Evolutionary conservation across 2,888 invertebrate genomes (phyloP), one percentile per base, ranked within the genome.

Genomic region (Campaea margaritaria): DNA sequence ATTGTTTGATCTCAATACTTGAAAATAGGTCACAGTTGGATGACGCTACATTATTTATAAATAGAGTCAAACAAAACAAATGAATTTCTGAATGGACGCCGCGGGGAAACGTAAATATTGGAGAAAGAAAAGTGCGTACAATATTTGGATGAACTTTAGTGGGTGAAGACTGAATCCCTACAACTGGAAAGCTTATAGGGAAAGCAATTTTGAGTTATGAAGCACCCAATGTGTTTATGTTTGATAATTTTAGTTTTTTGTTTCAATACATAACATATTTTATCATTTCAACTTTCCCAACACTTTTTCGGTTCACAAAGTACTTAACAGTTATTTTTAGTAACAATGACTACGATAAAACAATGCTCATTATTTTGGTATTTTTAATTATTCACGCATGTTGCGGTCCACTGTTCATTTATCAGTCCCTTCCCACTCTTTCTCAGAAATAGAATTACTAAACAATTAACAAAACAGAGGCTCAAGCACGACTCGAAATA

Each of bases 1-100:
- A 68, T 60, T 68, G 58, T 68, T 58, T 60, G 60, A 62, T 58
- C 64, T 53, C 53, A 50, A 62, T 64, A 58, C 36, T 31, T 13
- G 14, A 9, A 70, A 64, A 64, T 64, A 68, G 69, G 67, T 64
- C 64, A 36, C 62, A 61, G 54, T 38, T 51, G 44, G 51, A 58
- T 55, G 62, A 63, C 58, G 54, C 16, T 47, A 45, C 48, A 44
- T 55, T 62, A 62, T 62, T 57, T 57, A 50, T 62, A 61, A 54
- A 43, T 12, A 42, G 43, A 52, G 31, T 28, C 41, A 55, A 56
- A 61, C 60, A 61, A 61, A 55, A 52, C 50, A 42, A 50, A 50
- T 57, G 34, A n/a, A 44, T 43, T 49, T 10, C 43, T 49, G 41
- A 50, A 53, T 28, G 45, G 44, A 31, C 31, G 28, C 47, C 9